A percentile compares a stretch with the other conserved stretches of the same genome.
These are phyloP conservation scores for Mola mola DNA, from an alignment of 2,113 vertebrate species.

Conservation along the genomic window DNA sequence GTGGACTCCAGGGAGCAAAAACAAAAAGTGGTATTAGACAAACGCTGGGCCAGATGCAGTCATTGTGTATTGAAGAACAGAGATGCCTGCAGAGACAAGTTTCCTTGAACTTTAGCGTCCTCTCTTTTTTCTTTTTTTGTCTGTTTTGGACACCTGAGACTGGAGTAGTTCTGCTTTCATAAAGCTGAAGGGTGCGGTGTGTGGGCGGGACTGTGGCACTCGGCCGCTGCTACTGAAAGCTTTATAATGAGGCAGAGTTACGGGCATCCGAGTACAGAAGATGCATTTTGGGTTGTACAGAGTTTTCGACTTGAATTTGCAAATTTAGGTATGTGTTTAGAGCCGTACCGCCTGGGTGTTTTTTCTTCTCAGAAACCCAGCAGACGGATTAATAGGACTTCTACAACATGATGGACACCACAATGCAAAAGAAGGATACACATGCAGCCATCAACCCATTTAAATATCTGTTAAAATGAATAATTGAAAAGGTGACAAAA, in stretches of 20 bases:
- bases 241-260: constrained; percentile 21
- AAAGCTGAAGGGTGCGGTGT: constrained; percentile 53
- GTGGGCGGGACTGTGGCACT: constrained; percentile 43
- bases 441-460: no score
- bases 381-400: constrained; percentile 22
- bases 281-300: background rate
- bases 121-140: constrained; percentile 42
- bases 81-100: constrained; percentile 66
- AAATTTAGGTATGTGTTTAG: background rate
- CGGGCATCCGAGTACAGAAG: constrained; percentile 11
- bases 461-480: background rate
- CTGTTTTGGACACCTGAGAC: constrained; percentile 32
- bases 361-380: constrained; percentile 3
- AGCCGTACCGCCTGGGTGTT: constrained; percentile 15
- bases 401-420: constrained; percentile 16
- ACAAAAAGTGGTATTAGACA: background rate
- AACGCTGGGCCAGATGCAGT: constrained; percentile 38
- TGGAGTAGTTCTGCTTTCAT: constrained; percentile 42
- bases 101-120: constrained; percentile 51
- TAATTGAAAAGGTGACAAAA: constrained; percentile 25
- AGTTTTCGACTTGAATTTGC: background rate
- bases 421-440: no score
- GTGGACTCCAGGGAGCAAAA: constrained; percentile 12
- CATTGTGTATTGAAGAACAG: background rate
- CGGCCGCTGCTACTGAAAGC: constrained; percentile 36